Conservation (phyloP, 2,888 invertebrate species). For the Callosobruchus maculatus region DNA sequence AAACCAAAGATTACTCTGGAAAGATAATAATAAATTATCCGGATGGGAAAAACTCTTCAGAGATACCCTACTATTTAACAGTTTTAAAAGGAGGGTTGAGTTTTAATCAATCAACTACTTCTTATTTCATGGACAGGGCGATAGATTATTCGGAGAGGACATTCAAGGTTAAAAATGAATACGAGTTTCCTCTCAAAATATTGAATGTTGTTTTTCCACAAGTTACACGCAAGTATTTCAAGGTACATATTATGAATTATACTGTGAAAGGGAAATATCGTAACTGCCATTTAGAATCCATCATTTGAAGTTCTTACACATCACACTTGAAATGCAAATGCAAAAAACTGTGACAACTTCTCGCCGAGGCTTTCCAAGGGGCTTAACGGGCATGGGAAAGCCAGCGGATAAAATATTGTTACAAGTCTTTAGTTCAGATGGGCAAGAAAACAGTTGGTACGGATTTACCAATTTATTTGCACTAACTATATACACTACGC, state of each 20-base stretch:
- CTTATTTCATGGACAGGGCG: constrained; percentile 47
- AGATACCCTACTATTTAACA: constrained; percentile 64
- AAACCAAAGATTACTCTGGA: constrained; percentile 55
- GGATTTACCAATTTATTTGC: too few relatives aligned
- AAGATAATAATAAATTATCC: constrained; percentile 55
- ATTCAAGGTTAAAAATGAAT: constrained; percentile 63
- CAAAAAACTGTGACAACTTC: too few relatives aligned
- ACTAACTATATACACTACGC: too few relatives aligned
- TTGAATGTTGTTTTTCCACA: constrained; percentile 65
- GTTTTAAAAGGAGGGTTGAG: constrained; percentile 58
- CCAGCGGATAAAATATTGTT: too few relatives aligned
- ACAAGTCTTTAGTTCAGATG: too few relatives aligned
- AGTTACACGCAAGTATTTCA: constrained; percentile 50
- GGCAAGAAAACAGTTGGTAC: too few relatives aligned
- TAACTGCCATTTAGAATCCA: too few relatives aligned
- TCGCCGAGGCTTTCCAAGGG: too few relatives aligned
- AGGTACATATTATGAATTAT: constrained; percentile 17
- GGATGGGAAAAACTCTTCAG: constrained; percentile 48
- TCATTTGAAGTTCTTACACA: too few relatives aligned
- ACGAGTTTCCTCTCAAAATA: constrained; percentile 68
- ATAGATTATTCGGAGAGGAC: constrained; percentile 50
- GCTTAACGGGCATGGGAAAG: too few relatives aligned
- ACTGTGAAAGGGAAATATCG: too few relatives aligned
- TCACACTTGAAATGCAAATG: too few relatives aligned
- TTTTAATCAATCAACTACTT: constrained; percentile 55